These are phyloP conservation scores for Apostichopus leukothele DNA, from an alignment of 53 echinoderm and acorn worm species.

Conservation along the genomic window DNA sequence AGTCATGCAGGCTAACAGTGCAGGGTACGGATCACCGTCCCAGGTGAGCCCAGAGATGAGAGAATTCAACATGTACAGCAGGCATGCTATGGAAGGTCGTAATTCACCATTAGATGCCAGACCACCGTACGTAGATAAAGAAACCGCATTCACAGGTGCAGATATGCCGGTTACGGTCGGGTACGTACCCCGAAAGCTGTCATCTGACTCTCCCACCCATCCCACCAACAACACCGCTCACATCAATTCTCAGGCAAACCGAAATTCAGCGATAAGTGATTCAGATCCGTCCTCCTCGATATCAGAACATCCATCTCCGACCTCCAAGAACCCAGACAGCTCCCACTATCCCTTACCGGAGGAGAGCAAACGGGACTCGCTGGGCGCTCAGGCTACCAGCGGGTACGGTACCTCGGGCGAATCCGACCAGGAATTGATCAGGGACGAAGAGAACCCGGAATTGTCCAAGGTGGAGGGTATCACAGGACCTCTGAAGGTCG, in stretches of 20 bases:
- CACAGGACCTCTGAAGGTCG: constrained; percentile 94
- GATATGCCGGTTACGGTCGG: constrained; percentile 4
- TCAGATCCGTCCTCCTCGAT: constrained; percentile 49
- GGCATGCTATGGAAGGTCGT: constrained; percentile 10
- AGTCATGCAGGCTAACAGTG: constrained; percentile 37
- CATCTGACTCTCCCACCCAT: constrained; percentile 48
- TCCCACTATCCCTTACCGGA: constrained; percentile 1
- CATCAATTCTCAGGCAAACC: constrained; percentile 13
- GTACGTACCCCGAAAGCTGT: not conserved
- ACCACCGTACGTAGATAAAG: constrained; percentile 9
- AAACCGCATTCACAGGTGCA: constrained; percentile 17
- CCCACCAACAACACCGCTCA: constrained; percentile 1
- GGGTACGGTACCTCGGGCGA: constrained; percentile 76
- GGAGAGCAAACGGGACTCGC: constrained; percentile 36
- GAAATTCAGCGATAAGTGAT: constrained; percentile 44
- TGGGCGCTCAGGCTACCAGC: constrained; percentile 58
- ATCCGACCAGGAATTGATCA: constrained; percentile 54
- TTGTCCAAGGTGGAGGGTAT: constrained; percentile 36
- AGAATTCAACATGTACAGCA: constrained; percentile 32
- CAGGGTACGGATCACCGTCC: not conserved
- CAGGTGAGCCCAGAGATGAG: constrained; percentile 33
- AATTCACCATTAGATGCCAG: constrained; percentile 8
- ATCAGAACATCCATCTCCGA: constrained; percentile 57
- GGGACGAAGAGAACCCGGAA: constrained; percentile 50
- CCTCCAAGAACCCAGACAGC: constrained; percentile 2